Conservation (phyloP, 2,888 invertebrate species). For the Lottia gigantea region DNA sequence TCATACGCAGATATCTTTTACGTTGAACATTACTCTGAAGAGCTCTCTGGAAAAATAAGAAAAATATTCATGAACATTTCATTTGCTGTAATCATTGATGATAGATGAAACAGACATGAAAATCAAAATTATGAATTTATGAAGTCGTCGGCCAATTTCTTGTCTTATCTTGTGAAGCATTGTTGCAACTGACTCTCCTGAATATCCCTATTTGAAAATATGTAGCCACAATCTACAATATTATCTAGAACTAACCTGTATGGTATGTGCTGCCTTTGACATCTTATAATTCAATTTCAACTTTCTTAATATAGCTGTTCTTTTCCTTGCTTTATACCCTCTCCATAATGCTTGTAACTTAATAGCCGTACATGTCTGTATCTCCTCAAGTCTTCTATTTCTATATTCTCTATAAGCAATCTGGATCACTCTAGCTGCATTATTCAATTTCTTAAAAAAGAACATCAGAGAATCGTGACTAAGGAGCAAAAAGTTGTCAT, state of each 20-base stretch:
- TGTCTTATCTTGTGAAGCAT: too few species aligned
- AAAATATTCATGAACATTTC: not conserved
- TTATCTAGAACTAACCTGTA: conserved; percentile 32
- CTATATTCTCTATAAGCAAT: conserved; percentile 38
- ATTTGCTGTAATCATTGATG: too few species aligned
- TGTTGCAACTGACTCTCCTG: too few species aligned
- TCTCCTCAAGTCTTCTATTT: conserved; percentile 13
- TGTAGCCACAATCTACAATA: too few species aligned
- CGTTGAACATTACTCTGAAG: not conserved
- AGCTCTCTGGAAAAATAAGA: conserved; percentile 24
- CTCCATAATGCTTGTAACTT: conserved; percentile 44
- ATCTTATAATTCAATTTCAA: conserved; percentile 24
- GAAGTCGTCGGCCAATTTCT: too few species aligned
- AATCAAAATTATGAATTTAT: too few species aligned
- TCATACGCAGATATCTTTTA: conserved; percentile 6
- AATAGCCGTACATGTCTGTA: conserved; percentile 25
- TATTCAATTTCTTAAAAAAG: conserved; percentile 36
- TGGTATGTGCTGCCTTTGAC: conserved; percentile 28
- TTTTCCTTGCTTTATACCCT: conserved; percentile 29
- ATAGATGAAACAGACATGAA: too few species aligned
- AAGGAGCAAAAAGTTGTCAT: not conserved
- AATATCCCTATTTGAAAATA: too few species aligned
- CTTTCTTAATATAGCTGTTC: conserved; percentile 21
- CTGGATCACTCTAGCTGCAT: conserved; percentile 50
- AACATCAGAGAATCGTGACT: not conserved